Evolutionary conservation across 2,797 vertebrate species (phyloP), one percentile per base, ranked within the genome.

Genomic region (Fistularia tabacaria): DNA sequence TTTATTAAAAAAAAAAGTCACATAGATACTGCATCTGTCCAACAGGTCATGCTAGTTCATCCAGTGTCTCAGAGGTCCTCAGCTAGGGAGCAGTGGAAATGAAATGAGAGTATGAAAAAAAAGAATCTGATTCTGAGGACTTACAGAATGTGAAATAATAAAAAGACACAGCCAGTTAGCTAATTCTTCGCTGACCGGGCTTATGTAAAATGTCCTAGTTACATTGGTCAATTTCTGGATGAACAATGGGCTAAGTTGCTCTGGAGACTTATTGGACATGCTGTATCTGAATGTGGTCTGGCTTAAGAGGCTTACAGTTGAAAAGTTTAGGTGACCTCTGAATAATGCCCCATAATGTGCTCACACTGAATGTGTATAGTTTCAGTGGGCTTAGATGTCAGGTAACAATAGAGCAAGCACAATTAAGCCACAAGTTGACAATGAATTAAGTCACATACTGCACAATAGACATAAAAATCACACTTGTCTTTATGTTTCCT

Each of bases 311-410:
- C 88, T 92, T 91, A 91, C 60, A 74, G 76, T 74, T 73, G 79
- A 85, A 89, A 90, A 88, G 81, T 88, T 89, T 83, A 84, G 73
- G 82, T 88, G 88, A 90, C 87, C 88, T 91, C 85, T 84, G 86
- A 85, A 86, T 88, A 84, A 87, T 69, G 73, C 76, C 76, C 77
- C 79, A 84, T 85, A 85, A 83, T 85, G 80, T 85, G 78, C 61
- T 76, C 80, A 74, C 73, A 77, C 43, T 54, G 64, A 69, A 60
- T 55, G 71, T 77, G 70, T 69, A 67, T 73, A 64, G 74, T 77
- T 83, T 81, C 74, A 81, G 62, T 83, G 64, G 77, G 78, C 67
- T 71, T 68, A 58, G 70, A 78, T 77, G 82, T 72, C 80, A 85
- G 83, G 76, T 84, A 64, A 84, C 71, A 79, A 78, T 72, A 55